Base-by-base conservation (phyloP, 2,797 vertebrate genomes). In the Coregonus sp. region DNA sequence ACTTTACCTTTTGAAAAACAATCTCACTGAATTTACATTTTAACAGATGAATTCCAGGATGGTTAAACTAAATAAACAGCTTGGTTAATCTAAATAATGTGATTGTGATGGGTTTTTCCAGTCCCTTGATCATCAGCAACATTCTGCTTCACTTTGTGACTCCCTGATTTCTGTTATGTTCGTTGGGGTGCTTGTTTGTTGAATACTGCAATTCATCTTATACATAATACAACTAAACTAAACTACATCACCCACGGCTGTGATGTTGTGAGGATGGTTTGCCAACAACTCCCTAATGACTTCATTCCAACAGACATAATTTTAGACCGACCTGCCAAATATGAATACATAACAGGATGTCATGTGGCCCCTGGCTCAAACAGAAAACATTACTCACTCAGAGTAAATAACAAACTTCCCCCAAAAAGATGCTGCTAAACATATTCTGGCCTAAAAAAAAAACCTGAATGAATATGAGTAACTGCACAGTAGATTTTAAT, bases 61-160 rank as follows among this genome's bases (percentile, higher is more conserved):
- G 50, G 74, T 18, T 29, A 31, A 50, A 75, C 47, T 31, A 51
- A 75, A 47, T 47, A 12, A 68, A 75, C 74, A 51, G 51, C 16
- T 31, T 74, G 25, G 31, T 67, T 75, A 35, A 74, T 63, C 61
- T 33, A 63, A 74, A 59, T 25, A 33, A 63, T 35, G 72, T 20
- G n/a, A 35, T 37, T 74, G 35, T 14, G 70, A 37, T 18, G 72
- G 52, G 31, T n/a, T 25, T 74, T 37, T 56, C 20, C 40, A 61
- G 31, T 1, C 9, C 29, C 40, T 33, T 20, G 2, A 47, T 47
- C 40, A 47, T 12, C 40, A 12, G 40, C 40, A 47, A 47, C 40
- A 47, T 47, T 47, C 40, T 47, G 40, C 40, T 47, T 12, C 40
- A 2, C 40, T 47, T 47, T 47, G 40, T 47, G 40, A 47, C 40